A percentile compares a stretch with the other conserved stretches of the same genome.
Evolutionary conservation across 92 coral and sea anemone genomes (phyloP).

Genomic region (Nematostella vectensis): DNA sequence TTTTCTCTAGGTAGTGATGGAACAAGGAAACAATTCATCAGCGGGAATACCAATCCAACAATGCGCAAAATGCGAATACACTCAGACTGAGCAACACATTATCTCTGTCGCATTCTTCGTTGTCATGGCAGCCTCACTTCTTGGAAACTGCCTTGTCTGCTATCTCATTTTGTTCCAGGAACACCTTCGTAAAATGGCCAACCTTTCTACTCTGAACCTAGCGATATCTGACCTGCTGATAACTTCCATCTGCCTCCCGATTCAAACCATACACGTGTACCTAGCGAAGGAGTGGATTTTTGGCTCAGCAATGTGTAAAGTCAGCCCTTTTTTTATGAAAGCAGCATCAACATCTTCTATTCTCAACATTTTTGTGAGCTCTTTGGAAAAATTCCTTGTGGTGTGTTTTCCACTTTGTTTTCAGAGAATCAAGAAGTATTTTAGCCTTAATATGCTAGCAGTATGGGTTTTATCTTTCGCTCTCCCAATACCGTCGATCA

Average conservation of each 20-base stretch:
- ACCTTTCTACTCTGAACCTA: conserved; percentile 51
- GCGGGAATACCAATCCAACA: not conserved
- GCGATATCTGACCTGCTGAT: conserved; percentile 60
- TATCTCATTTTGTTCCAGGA: conserved; percentile 18
- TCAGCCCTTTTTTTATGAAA: conserved; percentile 36
- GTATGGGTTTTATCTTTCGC: conserved; percentile 49
- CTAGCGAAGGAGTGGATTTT: conserved; percentile 52
- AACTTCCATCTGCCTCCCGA: conserved; percentile 49
- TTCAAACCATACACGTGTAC: conserved; percentile 39
- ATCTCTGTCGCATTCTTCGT: conserved; percentile 32
- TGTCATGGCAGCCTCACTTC: conserved; percentile 33
- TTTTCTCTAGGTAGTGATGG: not conserved
- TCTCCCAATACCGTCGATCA: not conserved
- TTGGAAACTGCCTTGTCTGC: conserved; percentile 43
- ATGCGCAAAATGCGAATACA: conserved; percentile 30
- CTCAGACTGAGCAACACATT: conserved; percentile 21
- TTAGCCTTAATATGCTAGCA: conserved; percentile 8
- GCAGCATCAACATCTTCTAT: conserved; percentile 36
- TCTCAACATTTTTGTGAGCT: conserved; percentile 42
- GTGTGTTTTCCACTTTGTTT: conserved; percentile 66
- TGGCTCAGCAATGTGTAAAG: conserved; percentile 38
- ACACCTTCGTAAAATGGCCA: conserved; percentile 36
- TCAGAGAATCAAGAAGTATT: conserved; percentile 34
- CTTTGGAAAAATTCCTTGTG: conserved; percentile 60
- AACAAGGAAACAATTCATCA: conserved; percentile 5